These are phyloP conservation scores for Acomys russatus DNA, from an alignment of 2,797 vertebrate species.

Conservation along the genomic window DNA sequence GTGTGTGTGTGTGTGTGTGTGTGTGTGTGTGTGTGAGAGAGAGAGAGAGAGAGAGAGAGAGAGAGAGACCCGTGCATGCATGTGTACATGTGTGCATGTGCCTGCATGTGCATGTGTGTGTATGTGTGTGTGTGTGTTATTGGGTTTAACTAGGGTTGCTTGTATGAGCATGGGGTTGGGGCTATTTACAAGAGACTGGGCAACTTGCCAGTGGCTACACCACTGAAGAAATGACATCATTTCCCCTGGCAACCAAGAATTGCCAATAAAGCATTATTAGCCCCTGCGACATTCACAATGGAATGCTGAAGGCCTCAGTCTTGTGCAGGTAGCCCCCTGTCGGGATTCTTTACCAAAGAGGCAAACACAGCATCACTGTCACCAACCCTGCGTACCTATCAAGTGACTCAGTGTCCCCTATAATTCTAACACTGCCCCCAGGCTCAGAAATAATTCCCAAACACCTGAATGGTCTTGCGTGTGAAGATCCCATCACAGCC, in stretches of 20 bases:
- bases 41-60: too few species aligned
- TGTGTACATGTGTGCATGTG: background rate
- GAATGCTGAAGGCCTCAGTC: background rate
- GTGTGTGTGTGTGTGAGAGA: background rate
- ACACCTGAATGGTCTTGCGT: background rate
- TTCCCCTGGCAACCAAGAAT: background rate
- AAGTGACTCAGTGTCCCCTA: background rate
- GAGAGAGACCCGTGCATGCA: too few species aligned
- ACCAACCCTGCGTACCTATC: background rate
- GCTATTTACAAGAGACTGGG: background rate
- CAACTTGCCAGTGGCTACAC: background rate
- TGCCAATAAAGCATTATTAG: background rate
- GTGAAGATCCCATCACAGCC: too few species aligned
- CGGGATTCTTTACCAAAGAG: background rate
- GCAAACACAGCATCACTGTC: background rate
- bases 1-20: background rate
- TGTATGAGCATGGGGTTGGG: background rate
- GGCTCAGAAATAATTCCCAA: background rate
- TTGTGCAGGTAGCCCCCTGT: background rate
- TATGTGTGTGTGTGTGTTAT: background rate
- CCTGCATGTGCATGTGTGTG: background rate
- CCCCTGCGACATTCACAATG: background rate
- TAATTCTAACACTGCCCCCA: background rate
- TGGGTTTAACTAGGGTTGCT: too few species aligned
- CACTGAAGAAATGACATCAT: background rate